Base-by-base conservation (phyloP, 2,113 vertebrate genomes). In the Sceloporus tristichus region DNA sequence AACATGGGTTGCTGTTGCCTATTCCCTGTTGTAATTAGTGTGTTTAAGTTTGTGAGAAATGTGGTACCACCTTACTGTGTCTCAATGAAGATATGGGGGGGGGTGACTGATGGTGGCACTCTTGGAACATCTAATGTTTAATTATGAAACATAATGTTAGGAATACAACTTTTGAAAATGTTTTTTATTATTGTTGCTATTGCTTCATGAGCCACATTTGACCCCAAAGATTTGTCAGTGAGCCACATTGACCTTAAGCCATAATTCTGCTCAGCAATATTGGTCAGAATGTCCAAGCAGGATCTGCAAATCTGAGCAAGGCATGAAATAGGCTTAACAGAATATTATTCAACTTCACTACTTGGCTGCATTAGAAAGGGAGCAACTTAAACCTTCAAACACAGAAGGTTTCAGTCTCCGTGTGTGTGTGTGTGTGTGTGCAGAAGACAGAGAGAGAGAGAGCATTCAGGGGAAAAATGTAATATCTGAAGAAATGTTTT, bases 281-380 rank as follows among this genome's bases (percentile, higher is more conserved):
- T 91, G 86, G 91, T 89, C 82, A 94, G 87, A 94, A 94, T 70
- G 2, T 89, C 88, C 90, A 93, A 86, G 75, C 91, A 93, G 93
- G 85, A 92, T 74, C 79, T 9, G 85, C 90, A 84, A 89, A 91
- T 29, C 88, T 87, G 91, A 91, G 88, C 87, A 91, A 87, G 87
- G 83, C 95, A 94, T 91, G 68, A 78, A 91, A 82, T 93, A 81
- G 19, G 87, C 91, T 91, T 88, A 87, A 86, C 62, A 92, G 91
- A 93, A 95, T 95, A 96, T 94, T 94, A 96, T 91, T 94, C 92
- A 94, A 21, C 76, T 78, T 95, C 86, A 71, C 86, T 89, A 91
- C 56, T 92, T 93, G 94, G 92, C 92, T 88, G 29, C 93, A 92
- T 79, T 77, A 77, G 78, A 87, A 95, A 93, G 94, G 90, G 90